Evolutionary conservation across 2,888 invertebrate species (phyloP).

Genomic region (Drosophila fulvimacula): DNA sequence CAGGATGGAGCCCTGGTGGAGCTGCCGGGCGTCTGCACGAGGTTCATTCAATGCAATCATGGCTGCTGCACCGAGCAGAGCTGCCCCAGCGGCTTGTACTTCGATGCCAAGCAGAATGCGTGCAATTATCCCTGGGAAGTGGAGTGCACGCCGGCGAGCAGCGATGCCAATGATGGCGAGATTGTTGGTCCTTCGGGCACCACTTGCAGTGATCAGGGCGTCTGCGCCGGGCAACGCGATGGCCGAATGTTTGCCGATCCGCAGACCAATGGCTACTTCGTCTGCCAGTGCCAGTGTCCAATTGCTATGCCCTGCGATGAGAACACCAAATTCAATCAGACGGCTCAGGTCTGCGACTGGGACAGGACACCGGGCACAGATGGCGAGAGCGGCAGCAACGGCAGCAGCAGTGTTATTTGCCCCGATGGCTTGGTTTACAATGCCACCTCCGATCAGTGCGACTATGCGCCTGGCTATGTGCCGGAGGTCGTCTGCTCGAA

Average conservation of each 20-base stretch:
- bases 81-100: conserved; percentile 74
- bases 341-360: conserved; percentile 48
- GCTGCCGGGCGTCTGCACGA: conserved; percentile 58
- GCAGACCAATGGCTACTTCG: conserved; percentile 47
- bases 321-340: conserved; percentile 44
- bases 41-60: conserved; percentile 63
- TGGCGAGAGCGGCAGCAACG: neutral
- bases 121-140: conserved; percentile 72
- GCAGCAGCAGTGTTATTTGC: conserved; percentile 28
- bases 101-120: conserved; percentile 24
- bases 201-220: conserved; percentile 39
- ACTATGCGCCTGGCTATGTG: conserved; percentile 57
- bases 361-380: neutral
- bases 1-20: conserved; percentile 17
- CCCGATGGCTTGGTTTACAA: conserved; percentile 56
- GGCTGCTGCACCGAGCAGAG: conserved; percentile 43
- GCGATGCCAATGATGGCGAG: conserved; percentile 22
- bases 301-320: conserved; percentile 51
- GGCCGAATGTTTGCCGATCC: conserved; percentile 47
- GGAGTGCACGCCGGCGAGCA: conserved; percentile 44
- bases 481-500: conserved; percentile 52
- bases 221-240: conserved; percentile 44
- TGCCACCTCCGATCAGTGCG: conserved; percentile 58
- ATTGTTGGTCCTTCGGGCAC: conserved; percentile 67
- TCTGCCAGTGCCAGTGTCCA: conserved; percentile 69